Conservation (phyloP, 2,797 vertebrate species). For the Trichosurus vulpecula region DNA sequence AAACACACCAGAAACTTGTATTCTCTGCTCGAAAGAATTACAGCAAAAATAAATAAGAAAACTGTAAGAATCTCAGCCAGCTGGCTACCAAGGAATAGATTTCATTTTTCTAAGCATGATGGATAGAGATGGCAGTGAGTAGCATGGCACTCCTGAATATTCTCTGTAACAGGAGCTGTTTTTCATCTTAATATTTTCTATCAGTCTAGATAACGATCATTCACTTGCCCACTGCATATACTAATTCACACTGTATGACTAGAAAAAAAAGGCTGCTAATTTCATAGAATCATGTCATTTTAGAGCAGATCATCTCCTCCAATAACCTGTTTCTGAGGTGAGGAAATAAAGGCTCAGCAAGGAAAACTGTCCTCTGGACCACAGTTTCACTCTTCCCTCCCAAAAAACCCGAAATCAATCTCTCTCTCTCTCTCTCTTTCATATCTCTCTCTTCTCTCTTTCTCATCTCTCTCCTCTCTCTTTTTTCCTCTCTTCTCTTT, state of each 20-base stretch:
- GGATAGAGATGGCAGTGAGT: background rate
- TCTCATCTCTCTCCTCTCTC: background rate
- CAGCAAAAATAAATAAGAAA: background rate
- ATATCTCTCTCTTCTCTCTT: background rate
- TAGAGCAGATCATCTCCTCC: background rate
- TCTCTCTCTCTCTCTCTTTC: background rate
- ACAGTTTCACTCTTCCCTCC: background rate
- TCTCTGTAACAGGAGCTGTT: background rate
- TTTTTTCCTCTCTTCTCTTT: no score
- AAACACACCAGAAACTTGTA: background rate
- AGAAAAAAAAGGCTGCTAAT: background rate
- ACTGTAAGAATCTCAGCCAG: background rate
- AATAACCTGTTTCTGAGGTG: background rate
- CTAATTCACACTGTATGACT: background rate
- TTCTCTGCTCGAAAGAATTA: background rate
- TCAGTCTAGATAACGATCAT: background rate
- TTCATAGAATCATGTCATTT: background rate
- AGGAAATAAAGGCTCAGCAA: background rate
- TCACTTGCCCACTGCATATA: background rate
- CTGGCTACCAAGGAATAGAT: background rate
- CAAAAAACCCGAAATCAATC: background rate
- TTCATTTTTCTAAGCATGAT: background rate
- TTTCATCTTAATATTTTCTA: background rate
- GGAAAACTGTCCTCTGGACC: background rate
- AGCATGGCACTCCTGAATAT: background rate